A percentile compares a stretch with the other conserved stretches of the same genome.
These are phyloP conservation scores for Porites lobata DNA, from an alignment of 92 coral and sea anemone genomes.

Conservation along the genomic window DNA sequence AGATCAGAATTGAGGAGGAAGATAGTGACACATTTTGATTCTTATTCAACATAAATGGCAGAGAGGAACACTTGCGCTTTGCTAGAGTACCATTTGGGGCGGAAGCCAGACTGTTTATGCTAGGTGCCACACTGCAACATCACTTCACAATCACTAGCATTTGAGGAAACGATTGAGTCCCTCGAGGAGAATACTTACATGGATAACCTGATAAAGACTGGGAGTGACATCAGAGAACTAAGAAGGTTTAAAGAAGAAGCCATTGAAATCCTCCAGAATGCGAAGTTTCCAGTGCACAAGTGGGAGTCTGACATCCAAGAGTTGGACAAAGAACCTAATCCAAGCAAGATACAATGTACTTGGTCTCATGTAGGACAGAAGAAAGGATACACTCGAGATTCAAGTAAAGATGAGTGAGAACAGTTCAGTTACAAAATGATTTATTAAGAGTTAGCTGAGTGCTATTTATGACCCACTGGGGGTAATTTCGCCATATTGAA, in stretches of 20 bases:
- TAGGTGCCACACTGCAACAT: conserved; percentile 42
- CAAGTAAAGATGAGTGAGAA: not conserved
- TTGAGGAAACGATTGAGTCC: not conserved
- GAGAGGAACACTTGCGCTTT: conserved; percentile 68
- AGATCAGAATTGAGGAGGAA: not conserved
- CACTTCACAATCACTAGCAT: conserved; percentile 48
- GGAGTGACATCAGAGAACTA: conserved; percentile 15
- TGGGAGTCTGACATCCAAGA: conserved; percentile 46
- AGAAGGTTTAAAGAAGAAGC: conserved; percentile 19
- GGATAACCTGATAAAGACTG: conserved; percentile 54
- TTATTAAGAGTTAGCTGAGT: conserved; percentile 22
- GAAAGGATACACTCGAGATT: too few species aligned
- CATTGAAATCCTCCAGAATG: conserved; percentile 27
- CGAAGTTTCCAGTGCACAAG: conserved; percentile 52
- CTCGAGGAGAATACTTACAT: conserved; percentile 45
- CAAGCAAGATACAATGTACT: not conserved
- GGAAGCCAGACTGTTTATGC: conserved; percentile 67
- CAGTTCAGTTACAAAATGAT: conserved; percentile 25
- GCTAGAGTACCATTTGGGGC: conserved; percentile 74
- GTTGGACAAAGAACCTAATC: conserved; percentile 11
- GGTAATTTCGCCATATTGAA: conserved; percentile 32
- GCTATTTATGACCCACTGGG: conserved; percentile 53
- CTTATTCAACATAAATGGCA: conserved; percentile 54
- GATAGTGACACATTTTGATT: conserved; percentile 72
- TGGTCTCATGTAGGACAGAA: not conserved